A percentile compares a stretch with the other conserved stretches of the same genome.
Conservation (phyloP, 2,888 invertebrate species). For the Gymnoscelis rufifasciata region DNA sequence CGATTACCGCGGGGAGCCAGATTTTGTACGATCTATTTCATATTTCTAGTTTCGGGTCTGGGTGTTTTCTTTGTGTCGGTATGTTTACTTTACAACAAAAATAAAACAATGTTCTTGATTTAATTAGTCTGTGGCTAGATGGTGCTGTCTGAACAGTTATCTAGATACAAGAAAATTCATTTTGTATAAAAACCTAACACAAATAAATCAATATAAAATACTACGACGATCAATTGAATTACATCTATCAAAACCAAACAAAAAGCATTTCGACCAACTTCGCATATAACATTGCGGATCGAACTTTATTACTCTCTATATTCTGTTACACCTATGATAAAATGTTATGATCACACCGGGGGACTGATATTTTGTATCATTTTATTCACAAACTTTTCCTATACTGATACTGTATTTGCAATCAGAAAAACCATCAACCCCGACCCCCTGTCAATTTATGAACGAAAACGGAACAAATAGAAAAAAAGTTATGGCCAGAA, state of each 20-base stretch:
- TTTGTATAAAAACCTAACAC: too few species aligned
- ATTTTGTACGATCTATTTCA: too few species aligned
- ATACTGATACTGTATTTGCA: constrained; percentile 55
- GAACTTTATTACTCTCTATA: constrained; percentile 69
- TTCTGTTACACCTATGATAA: constrained; percentile 76
- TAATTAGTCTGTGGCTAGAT: too few species aligned
- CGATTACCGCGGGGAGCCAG: too few species aligned
- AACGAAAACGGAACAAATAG: constrained; percentile 23
- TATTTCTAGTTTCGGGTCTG: too few species aligned
- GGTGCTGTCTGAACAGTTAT: too few species aligned
- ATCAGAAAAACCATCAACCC: constrained; percentile 51
- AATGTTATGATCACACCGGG: constrained; percentile 59
- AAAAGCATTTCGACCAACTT: constrained; percentile 58
- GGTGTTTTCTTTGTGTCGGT: too few species aligned
- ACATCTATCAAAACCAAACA: constrained; percentile 55
- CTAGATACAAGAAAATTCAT: too few species aligned
- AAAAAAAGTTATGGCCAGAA: constrained; percentile 20
- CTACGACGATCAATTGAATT: too few species aligned
- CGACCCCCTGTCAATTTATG: constrained; percentile 39
- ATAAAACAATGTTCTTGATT: too few species aligned
- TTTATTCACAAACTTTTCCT: constrained; percentile 74
- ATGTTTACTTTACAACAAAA: too few species aligned
- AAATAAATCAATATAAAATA: too few species aligned
- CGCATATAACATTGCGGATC: constrained; percentile 50
- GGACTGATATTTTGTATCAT: constrained; percentile 62